Conservation (phyloP, 1,140 invertebrate species). For the Psilanteris sp. region DNA sequence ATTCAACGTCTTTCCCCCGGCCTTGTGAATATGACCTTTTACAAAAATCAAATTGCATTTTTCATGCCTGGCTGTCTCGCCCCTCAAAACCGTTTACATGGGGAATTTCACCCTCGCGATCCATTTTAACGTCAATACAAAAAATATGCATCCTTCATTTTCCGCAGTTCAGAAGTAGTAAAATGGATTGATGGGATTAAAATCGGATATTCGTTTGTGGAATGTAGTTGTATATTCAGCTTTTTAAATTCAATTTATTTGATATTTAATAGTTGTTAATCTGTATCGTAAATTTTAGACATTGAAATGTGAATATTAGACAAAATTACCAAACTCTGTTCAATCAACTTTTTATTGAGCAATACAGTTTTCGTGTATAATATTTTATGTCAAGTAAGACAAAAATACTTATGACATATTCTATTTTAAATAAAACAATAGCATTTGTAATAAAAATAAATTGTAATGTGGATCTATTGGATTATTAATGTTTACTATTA, state of each 20-base stretch:
- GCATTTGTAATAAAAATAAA: too few species aligned
- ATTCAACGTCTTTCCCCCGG: slow-evolving; percentile 37
- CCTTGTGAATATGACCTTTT: slow-evolving; percentile 50
- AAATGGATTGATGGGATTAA: slow-evolving; percentile 44
- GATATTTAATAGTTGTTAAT: background rate
- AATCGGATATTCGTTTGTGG: slow-evolving; percentile 40
- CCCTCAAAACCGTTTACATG: slow-evolving; percentile 50
- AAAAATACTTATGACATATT: too few species aligned
- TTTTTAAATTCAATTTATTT: slow-evolving; percentile 1
- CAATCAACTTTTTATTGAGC: too few species aligned
- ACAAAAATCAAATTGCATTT: slow-evolving; percentile 63
- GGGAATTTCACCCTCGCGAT: slow-evolving; percentile 54
- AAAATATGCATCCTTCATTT: slow-evolving; percentile 54
- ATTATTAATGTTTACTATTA: too few species aligned
- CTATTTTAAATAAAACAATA: too few species aligned
- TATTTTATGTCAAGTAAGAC: too few species aligned
- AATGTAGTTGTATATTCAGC: slow-evolving; percentile 15
- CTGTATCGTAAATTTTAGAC: background rate
- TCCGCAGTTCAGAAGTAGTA: slow-evolving; percentile 31
- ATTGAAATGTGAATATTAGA: background rate
- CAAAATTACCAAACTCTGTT: too few species aligned
- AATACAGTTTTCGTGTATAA: too few species aligned
- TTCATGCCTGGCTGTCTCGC: slow-evolving; percentile 49
- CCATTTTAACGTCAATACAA: slow-evolving; percentile 37
- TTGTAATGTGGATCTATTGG: too few species aligned